These are phyloP conservation scores for Caenorhabditis brenneri DNA, from an alignment of 1,140 invertebrate genomes.

Conservation along the genomic window DNA sequence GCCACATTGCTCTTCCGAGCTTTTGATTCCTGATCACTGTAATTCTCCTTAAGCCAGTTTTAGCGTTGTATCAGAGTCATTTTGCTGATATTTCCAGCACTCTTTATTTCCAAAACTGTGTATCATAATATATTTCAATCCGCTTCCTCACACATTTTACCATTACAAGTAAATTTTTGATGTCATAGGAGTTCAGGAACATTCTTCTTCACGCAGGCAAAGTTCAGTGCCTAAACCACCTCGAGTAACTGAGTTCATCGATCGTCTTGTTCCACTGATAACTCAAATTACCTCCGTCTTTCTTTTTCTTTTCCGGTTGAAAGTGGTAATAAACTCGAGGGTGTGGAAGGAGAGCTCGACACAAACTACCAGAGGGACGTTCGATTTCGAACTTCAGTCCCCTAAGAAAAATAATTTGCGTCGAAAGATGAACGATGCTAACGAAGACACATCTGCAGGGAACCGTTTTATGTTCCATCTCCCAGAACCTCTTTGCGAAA, in stretches of 20 bases:
- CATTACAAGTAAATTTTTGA: not conserved
- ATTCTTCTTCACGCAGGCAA: not conserved
- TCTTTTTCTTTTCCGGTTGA: not conserved
- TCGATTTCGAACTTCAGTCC: too few species aligned
- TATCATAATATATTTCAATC: too few species aligned
- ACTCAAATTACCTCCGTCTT: not conserved
- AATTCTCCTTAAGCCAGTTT: too few species aligned
- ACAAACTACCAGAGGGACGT: too few species aligned
- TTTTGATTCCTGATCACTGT: too few species aligned
- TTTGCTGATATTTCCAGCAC: too few species aligned
- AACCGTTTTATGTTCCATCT: not conserved
- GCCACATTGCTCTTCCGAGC: too few species aligned
- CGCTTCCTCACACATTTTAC: too few species aligned
- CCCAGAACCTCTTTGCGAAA: not conserved
- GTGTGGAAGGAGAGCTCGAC: not conserved
- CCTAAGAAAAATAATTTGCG: too few species aligned
- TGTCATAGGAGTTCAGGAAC: not conserved
- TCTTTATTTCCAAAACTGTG: too few species aligned
- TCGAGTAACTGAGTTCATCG: not conserved
- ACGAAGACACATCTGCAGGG: not conserved
- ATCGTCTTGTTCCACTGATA: conserved; percentile 13
- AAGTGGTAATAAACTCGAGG: not conserved
- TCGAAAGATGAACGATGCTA: too few species aligned
- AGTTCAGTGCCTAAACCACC: not conserved
- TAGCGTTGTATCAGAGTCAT: too few species aligned